Conservation (phyloP, 1,140 invertebrate genomes). For the Eueides isabella region DNA sequence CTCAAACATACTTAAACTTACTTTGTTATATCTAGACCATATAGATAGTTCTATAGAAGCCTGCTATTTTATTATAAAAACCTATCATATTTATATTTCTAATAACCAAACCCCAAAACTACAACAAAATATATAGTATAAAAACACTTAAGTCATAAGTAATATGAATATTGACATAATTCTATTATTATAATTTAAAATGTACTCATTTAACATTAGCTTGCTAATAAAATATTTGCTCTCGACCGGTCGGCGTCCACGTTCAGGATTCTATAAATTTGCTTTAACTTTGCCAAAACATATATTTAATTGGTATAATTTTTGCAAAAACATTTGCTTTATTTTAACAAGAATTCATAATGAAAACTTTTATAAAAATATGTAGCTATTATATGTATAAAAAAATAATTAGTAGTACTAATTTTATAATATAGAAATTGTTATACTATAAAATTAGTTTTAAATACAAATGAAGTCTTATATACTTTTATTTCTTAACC, state of each 20-base stretch:
- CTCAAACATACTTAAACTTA: too few species aligned
- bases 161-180: neutral
- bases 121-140: neutral
- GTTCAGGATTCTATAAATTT: neutral
- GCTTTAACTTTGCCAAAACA: neutral
- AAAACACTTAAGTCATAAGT: neutral
- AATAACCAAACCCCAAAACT: neutral
- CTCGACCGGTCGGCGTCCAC: neutral
- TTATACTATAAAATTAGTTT: too few species aligned
- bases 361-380: too few species aligned
- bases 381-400: too few species aligned
- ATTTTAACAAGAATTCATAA: too few species aligned
- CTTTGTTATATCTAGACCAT: too few species aligned
- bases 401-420: too few species aligned
- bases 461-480: too few species aligned
- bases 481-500: too few species aligned
- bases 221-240: neutral
- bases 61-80: too few species aligned
- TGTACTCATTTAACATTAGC: neutral
- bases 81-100: neutral
- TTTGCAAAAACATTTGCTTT: slow-evolving; percentile 3
- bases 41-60: too few species aligned
- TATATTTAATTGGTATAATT: neutral
- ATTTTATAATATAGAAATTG: too few species aligned
- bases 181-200: neutral